Evolutionary conservation across 2,113 vertebrate genomes (phyloP), one percentile per base, ranked within the genome.

Genomic region (Perca schrenkii): DNA sequence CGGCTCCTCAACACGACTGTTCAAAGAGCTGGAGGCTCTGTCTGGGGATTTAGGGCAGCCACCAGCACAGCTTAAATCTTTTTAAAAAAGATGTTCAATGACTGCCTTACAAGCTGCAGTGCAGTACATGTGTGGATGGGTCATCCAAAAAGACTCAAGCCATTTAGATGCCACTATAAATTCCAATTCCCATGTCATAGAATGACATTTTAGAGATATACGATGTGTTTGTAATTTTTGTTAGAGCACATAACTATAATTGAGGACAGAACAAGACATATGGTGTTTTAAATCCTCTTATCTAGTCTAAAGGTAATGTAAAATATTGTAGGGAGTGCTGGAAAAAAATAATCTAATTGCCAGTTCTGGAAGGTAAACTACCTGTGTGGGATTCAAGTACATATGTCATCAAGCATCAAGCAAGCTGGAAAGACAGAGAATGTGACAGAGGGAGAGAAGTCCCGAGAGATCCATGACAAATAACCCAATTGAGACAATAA

Each of bases 21-120:
- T 88, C 84, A 92, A 87, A 94, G 84, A 88, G 84, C 90, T 84
- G 54, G 70, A 91, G 88, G 74, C 80, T 73, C 82, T 61, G 77
- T 89, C 90, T 85, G 62, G 93, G 90, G 91, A 92, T 83, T 90
- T 88, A 73, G 77, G 83, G 87, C 83, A 89, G 89, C 91, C 90
- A 89, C 90, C 79, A 79, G 82, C 78, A 74, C 70, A 62, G 87
- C 88, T 93, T 83, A 86, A 87, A 90, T 89, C 87, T 92, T 80
- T 40, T 40, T 10, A 28, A 28, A 28, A 28, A 28, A 28, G 28
- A 87, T 56, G 79, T 81, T 82, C 83, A 79, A 36, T 57, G 67
- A 66, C 77, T 86, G 77, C 78, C 83, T 80, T 77, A 77, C 79
- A 85, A 79, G 81, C 89, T 83, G 86, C 77, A 85, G 73, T 62